Evolutionary conservation across 2,888 invertebrate genomes (phyloP).

Genomic region (Ferrisia virgata): DNA sequence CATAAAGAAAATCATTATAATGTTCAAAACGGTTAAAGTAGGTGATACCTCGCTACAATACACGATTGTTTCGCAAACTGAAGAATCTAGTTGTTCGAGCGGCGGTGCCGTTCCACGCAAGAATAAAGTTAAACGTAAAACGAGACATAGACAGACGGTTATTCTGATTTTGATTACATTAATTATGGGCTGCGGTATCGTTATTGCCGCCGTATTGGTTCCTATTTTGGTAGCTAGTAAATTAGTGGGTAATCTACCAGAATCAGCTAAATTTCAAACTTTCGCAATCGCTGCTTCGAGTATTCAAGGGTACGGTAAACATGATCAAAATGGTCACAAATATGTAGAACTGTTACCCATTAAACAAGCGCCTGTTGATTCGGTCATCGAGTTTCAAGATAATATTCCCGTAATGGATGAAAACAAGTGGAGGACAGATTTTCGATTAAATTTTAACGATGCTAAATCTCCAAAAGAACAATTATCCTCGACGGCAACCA

Average conservation of each 20-base stretch:
- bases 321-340: constrained; percentile 45
- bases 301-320: constrained; percentile 49
- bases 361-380: constrained; percentile 48
- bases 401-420: constrained; percentile 6
- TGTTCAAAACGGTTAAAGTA: constrained; percentile 74
- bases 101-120: neutral
- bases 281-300: constrained; percentile 50
- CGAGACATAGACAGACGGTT: constrained; percentile 50
- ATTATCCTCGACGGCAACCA: neutral
- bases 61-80: constrained; percentile 47
- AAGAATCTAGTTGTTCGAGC: constrained; percentile 6
- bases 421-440: neutral
- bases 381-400: constrained; percentile 45
- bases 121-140: constrained; percentile 44
- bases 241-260: constrained; percentile 52
- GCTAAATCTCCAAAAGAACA: neutral
- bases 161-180: constrained; percentile 51
- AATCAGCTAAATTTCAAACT: constrained; percentile 50
- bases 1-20: constrained; percentile 51
- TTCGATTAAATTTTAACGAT: constrained; percentile 13
- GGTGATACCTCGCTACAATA: constrained; percentile 73
- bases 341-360: constrained; percentile 50
- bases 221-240: constrained; percentile 52
- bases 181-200: constrained; percentile 51
- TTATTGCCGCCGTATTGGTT: constrained; percentile 52